These are phyloP conservation scores for Porites lutea DNA, from an alignment of 64 coral and sea anemone genomes.

Conservation along the genomic window DNA sequence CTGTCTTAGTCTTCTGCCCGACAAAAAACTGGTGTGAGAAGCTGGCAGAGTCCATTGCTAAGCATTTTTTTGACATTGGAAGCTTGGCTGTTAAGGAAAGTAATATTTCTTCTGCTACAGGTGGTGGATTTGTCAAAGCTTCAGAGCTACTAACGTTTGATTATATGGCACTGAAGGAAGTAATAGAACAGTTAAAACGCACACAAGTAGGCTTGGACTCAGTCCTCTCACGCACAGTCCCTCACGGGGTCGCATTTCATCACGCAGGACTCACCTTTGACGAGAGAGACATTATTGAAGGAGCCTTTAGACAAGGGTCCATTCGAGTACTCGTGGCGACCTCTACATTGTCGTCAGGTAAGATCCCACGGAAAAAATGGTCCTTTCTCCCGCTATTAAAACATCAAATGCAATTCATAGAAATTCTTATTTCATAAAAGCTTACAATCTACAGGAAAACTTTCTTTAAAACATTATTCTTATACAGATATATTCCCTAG, in stretches of 20 bases:
- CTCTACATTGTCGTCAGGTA: slow-evolving; percentile 20
- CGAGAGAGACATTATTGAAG: slow-evolving; percentile 94
- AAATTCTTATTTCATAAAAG: no score
- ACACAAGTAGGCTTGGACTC: slow-evolving; percentile 91
- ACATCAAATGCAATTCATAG: no score
- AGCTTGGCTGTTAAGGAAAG: slow-evolving; percentile 4
- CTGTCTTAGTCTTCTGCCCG: slow-evolving; percentile 92
- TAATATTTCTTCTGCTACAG: background rate
- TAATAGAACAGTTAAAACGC: slow-evolving; percentile 87
- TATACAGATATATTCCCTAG: no score
- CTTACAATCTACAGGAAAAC: no score
- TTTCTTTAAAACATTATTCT: no score
- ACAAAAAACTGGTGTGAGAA: slow-evolving; percentile 99
- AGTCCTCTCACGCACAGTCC: slow-evolving; percentile 61
- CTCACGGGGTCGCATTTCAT: slow-evolving; percentile 89
- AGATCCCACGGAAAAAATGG: background rate
- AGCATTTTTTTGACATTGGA: slow-evolving; percentile 82
- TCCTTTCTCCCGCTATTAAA: background rate
- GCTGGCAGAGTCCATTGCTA: slow-evolving; percentile 90
- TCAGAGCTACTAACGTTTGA: slow-evolving; percentile 81
- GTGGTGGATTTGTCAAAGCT: slow-evolving; percentile 74
- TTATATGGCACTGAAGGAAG: slow-evolving; percentile 72
- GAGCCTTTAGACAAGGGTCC: slow-evolving; percentile 72
- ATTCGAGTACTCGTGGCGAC: slow-evolving; percentile 56
- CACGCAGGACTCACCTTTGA: slow-evolving; percentile 96